A percentile compares a stretch with the other conserved stretches of the same genome.
Evolutionary conservation across 2,888 invertebrate genomes (phyloP).

Genomic region (Lysandra bellargus): DNA sequence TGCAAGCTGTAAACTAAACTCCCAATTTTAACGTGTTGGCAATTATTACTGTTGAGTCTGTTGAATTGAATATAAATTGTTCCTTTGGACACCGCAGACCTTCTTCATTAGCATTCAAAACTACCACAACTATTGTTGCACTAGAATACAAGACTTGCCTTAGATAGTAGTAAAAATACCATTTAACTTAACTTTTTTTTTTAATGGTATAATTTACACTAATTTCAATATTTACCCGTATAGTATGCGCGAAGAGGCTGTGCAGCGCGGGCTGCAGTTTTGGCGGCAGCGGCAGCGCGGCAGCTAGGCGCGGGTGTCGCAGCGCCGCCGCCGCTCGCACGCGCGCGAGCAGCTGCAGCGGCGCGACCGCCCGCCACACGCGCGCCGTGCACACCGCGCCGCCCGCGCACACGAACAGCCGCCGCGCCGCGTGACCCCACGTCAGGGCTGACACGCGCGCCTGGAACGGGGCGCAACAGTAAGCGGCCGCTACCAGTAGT

Average conservation of each 20-base stretch:
- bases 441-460: constrained; percentile 95
- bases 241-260: constrained; percentile 95
- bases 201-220: too few species aligned
- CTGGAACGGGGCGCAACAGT: constrained; percentile 57
- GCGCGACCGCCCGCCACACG: constrained; percentile 94
- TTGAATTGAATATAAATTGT: too few species aligned
- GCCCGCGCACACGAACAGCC: constrained; percentile 91
- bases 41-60: too few species aligned
- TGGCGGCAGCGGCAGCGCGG: constrained; percentile 91
- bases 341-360: constrained; percentile 93
- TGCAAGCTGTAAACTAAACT: too few species aligned
- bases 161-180: too few species aligned
- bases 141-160: too few species aligned
- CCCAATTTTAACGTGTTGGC: too few species aligned
- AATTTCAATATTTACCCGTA: constrained; percentile 82
- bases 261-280: constrained; percentile 91
- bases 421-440: constrained; percentile 98
- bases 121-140: too few species aligned
- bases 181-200: too few species aligned
- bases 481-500: neutral
- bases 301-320: constrained; percentile 86
- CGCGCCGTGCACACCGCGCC: constrained; percentile 95
- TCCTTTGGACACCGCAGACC: too few species aligned
- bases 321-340: constrained; percentile 89
- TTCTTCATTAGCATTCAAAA: too few species aligned